Evolutionary conservation across 2,113 vertebrate species (phyloP).

Genomic region (Delphinus delphis): DNA sequence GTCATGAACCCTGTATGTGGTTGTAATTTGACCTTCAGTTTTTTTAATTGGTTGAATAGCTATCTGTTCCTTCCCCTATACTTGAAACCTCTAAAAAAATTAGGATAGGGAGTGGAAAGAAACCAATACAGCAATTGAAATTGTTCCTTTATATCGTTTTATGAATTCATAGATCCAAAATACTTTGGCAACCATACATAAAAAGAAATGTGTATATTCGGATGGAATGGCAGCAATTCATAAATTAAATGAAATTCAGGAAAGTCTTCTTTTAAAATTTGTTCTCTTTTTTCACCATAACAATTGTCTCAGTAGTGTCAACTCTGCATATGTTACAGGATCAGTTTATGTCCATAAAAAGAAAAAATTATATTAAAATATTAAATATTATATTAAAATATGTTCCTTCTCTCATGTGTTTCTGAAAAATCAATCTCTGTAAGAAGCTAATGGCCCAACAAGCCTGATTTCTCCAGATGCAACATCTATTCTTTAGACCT

Average conservation of each 20-base stretch:
- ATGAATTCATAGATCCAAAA: slow-evolving; percentile 27
- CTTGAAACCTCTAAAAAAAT: slow-evolving; percentile 28
- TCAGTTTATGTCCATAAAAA: neutral
- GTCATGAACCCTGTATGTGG: neutral
- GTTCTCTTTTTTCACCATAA: neutral
- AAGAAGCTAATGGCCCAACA: neutral
- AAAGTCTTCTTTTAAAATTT: slow-evolving; percentile 11
- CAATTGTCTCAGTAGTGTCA: neutral
- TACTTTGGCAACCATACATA: neutral
- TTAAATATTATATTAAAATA: neutral
- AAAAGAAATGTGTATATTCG: neutral
- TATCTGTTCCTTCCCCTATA: neutral
- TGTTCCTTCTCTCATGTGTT: neutral
- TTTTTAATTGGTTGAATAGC: slow-evolving; percentile 18
- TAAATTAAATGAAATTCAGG: slow-evolving; percentile 33
- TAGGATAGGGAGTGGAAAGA: neutral
- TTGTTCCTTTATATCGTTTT: neutral
- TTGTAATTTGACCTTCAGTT: slow-evolving; percentile 55
- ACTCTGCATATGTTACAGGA: neutral
- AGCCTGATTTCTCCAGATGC: neutral
- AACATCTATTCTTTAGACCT: neutral
- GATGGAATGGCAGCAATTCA: neutral
- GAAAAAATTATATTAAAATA: neutral
- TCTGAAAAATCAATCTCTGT: neutral
- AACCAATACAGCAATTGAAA: neutral